phyloP scores from a whole-genome alignment of 2,797 vertebrate genomes.

The Taenioides sp. region DNA sequence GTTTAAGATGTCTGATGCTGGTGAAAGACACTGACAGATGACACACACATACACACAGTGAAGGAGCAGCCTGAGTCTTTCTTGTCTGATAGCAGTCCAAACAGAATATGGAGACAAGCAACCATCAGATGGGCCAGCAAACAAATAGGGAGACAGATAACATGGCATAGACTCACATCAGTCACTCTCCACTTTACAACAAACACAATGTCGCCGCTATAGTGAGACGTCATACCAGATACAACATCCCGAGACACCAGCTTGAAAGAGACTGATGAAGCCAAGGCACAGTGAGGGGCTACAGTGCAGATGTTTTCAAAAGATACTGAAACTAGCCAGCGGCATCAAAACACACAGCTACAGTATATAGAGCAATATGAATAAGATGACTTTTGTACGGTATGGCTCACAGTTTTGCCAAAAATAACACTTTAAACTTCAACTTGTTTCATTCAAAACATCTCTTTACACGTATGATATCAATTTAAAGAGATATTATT shows the following conservation, averaged over 20 bases:
- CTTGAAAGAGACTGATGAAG: conserved; percentile 26
- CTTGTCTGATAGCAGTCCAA: conserved; percentile 73
- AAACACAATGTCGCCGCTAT: conserved; percentile 26
- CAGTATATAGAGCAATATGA: conserved; percentile 38
- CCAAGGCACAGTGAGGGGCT: conserved; percentile 27
- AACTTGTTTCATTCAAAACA: background rate
- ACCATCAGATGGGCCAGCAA: conserved; percentile 61
- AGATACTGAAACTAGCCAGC: conserved; percentile 31
- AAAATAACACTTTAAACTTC: background rate
- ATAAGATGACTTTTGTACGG: conserved; percentile 30
- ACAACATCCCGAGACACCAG: conserved; percentile 24
- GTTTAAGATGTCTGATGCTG: conserved; percentile 64
- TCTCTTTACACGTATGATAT: background rate
- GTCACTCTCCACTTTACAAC: conserved; percentile 42
- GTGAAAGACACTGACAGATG: conserved; percentile 64
- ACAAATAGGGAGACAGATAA: conserved; percentile 65
- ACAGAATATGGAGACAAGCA: conserved; percentile 54
- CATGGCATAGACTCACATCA: conserved; percentile 61
- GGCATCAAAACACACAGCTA: conserved; percentile 35
- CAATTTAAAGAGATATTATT: background rate
- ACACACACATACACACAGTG: conserved; percentile 37
- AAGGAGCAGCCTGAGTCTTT: conserved; percentile 42
- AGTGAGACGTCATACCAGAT: conserved; percentile 34
- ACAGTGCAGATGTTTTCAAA: conserved; percentile 39
- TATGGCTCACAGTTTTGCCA: conserved; percentile 13